Percentiles rank a stretch among this genome's conserved stretches.
Evolutionary conservation across 2,797 vertebrate species (phyloP).

Genomic region (Natrix natrix): DNA sequence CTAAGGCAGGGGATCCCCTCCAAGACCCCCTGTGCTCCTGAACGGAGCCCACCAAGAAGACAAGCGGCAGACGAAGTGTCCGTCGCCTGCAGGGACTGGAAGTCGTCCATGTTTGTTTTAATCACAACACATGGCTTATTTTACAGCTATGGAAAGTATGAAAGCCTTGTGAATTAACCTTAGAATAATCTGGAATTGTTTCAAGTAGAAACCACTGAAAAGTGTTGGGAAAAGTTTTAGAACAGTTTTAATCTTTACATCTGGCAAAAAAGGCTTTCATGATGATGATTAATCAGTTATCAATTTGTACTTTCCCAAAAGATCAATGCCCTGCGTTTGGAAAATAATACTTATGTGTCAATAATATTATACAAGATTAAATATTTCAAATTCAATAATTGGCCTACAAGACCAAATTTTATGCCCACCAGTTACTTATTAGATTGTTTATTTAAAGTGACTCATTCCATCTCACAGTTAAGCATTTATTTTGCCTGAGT

Average conservation of each 20-base stretch:
- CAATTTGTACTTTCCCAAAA: constrained; percentile 7
- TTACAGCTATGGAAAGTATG: constrained; percentile 43
- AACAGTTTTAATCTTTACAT: background rate
- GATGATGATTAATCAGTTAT: constrained; percentile 14
- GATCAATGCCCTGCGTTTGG: background rate
- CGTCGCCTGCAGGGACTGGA: too few relatives aligned
- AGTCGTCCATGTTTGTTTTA: background rate
- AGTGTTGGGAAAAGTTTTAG: background rate
- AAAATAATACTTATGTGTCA: background rate
- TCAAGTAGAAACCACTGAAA: constrained; percentile 41
- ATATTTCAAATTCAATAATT: background rate
- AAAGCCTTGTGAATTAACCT: constrained; percentile 47
- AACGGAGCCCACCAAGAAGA: too few relatives aligned
- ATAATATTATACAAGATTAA: background rate
- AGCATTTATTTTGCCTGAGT: too few relatives aligned
- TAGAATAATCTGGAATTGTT: constrained; percentile 37
- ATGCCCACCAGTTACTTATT: background rate
- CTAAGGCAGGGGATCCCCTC: too few relatives aligned
- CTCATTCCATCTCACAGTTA: background rate
- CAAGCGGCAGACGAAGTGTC: too few relatives aligned
- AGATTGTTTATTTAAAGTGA: background rate
- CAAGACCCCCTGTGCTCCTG: too few relatives aligned
- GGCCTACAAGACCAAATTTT: background rate
- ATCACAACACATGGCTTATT: constrained; percentile 11
- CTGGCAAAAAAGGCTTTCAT: background rate